These are phyloP conservation scores for Drosophila putrida DNA, from an alignment of 2,888 invertebrate species.

Conservation along the genomic window DNA sequence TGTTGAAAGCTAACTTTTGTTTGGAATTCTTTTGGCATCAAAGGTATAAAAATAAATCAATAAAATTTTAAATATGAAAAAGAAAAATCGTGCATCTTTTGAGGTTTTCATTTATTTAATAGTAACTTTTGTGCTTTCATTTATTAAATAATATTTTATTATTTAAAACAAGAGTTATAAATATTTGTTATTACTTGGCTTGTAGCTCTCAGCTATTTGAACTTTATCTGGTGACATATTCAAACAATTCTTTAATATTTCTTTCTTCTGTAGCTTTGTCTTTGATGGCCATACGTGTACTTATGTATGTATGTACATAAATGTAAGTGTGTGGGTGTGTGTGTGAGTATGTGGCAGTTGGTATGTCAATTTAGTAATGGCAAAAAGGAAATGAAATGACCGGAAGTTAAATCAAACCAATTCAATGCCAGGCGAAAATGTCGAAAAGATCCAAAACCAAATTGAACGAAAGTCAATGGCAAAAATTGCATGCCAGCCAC, in stretches of 20 bases:
- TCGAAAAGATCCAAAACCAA: conserved; percentile 46
- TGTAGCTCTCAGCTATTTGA: neutral
- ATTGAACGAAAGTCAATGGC: conserved; percentile 53
- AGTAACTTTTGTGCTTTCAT: too few relatives aligned
- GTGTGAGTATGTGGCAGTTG: conserved; percentile 2
- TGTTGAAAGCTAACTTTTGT: too few relatives aligned
- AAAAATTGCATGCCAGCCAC: conserved; percentile 66
- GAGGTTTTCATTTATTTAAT: too few relatives aligned
- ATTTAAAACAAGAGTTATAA: neutral
- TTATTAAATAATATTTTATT: neutral
- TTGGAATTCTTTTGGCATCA: too few relatives aligned
- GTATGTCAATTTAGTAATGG: conserved; percentile 28
- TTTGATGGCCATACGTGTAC: neutral
- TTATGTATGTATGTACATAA: neutral
- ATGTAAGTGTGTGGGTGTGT: too few relatives aligned
- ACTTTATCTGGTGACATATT: neutral
- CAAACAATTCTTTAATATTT: conserved; percentile 4
- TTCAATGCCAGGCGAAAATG: conserved; percentile 48
- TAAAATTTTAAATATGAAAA: too few relatives aligned
- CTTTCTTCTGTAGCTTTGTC: neutral
- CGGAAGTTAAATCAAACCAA: conserved; percentile 77
- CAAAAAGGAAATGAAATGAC: conserved; percentile 78
- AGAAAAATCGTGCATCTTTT: too few relatives aligned
- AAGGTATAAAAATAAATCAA: too few relatives aligned
- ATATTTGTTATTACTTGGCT: neutral